Conservation (phyloP, 2,888 invertebrate genomes). For the Melieria crassipennis region DNA sequence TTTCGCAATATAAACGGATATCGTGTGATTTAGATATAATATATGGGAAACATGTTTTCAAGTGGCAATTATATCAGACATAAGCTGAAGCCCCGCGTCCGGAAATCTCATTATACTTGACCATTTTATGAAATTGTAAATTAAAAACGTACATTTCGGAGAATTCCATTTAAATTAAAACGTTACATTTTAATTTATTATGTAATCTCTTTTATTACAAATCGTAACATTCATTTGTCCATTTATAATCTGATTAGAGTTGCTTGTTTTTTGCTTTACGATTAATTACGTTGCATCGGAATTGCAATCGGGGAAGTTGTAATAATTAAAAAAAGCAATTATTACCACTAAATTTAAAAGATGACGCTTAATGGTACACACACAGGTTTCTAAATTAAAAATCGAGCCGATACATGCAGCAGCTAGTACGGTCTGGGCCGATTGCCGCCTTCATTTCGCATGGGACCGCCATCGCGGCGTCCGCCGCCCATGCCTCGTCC, state of each 20-base stretch:
- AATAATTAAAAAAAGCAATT: neutral
- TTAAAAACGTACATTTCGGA: too few species aligned
- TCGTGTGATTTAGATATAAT: too few species aligned
- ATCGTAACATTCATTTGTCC: conserved; percentile 19
- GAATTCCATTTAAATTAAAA: conserved; percentile 20
- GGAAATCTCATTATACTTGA: too few species aligned
- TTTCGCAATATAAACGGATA: too few species aligned
- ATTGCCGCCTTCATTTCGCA: conserved; percentile 25
- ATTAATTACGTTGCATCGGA: conserved; percentile 11
- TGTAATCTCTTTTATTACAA: neutral
- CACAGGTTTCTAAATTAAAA: conserved; percentile 19
- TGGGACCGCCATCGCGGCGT: conserved; percentile 26
- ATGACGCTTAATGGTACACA: conserved; percentile 20
- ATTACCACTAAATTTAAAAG: conserved; percentile 18
- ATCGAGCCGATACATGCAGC: neutral
- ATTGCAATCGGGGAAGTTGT: conserved; percentile 1
- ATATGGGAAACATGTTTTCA: too few species aligned
- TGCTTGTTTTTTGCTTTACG: conserved; percentile 1
- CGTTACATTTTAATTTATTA: conserved; percentile 12
- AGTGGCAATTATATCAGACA: too few species aligned
- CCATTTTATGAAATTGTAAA: too few species aligned
- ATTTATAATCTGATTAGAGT: neutral
- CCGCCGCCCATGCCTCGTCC: conserved; percentile 28
- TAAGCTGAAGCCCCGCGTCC: too few species aligned
- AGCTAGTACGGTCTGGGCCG: conserved; percentile 28